Percentiles rank a stretch among this genome's conserved stretches.
Conservation (phyloP, 2,888 invertebrate species). For the Fabriciana adippe region DNA sequence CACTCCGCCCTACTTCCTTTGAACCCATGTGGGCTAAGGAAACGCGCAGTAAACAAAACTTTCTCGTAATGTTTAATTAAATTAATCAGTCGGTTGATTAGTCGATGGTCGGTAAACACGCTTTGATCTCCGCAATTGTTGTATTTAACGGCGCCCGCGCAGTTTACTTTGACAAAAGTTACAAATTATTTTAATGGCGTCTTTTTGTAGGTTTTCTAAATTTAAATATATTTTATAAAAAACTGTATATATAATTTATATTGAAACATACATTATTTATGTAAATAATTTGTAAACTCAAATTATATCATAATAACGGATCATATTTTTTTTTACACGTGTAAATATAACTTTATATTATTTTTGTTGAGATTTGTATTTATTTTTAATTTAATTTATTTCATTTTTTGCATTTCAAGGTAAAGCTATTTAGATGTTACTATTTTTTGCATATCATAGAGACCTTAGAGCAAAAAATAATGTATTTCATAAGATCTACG, state of each 20-base stretch:
- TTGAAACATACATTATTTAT: too few species aligned
- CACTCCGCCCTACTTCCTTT: constrained; percentile 75
- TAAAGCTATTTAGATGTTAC: too few species aligned
- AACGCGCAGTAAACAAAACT: constrained; percentile 81
- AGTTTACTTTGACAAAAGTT: constrained; percentile 38
- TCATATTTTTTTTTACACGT: too few species aligned
- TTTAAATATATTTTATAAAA: background rate
- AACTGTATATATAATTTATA: background rate
- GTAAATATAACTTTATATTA: too few species aligned
- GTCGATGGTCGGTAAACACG: constrained; percentile 81
- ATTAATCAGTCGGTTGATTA: constrained; percentile 82
- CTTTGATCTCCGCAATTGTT: constrained; percentile 78
- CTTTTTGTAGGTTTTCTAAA: constrained; percentile 4
- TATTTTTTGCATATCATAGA: too few species aligned
- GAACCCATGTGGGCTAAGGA: constrained; percentile 81
- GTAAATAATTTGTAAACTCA: too few species aligned
- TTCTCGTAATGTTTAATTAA: constrained; percentile 83
- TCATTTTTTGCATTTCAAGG: too few species aligned
- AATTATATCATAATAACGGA: too few species aligned
- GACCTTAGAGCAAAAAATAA: too few species aligned
- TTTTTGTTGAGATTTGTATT: too few species aligned
- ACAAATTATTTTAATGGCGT: constrained; percentile 32
- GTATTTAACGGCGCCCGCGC: constrained; percentile 43
- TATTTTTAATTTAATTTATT: too few species aligned
- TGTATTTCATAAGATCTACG: too few species aligned